phyloP scores from a whole-genome alignment of 1,140 invertebrate species.

The Caenorhabditis inopinata region DNA sequence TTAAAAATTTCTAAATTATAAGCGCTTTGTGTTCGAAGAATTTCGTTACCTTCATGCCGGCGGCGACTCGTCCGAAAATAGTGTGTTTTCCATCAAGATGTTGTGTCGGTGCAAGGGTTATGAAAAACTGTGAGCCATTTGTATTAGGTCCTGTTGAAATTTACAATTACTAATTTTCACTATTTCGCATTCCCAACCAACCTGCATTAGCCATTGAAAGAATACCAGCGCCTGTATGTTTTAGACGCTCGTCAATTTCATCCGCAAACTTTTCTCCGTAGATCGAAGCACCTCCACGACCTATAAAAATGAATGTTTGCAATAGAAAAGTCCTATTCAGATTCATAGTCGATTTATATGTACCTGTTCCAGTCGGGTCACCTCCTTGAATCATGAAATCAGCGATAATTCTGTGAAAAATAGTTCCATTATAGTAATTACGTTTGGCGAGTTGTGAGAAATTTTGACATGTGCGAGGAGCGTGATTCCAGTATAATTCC shows the following conservation, averaged over 20 bases:
- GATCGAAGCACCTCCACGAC: constrained; percentile 90
- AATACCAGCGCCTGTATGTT: constrained; percentile 83
- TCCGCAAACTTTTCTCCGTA: constrained; percentile 92
- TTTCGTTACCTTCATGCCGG: constrained; percentile 70
- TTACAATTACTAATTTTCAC: not conserved
- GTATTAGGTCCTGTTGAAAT: constrained; percentile 90
- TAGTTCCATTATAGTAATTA: constrained; percentile 92
- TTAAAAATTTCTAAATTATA: too few species aligned
- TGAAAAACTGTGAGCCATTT: constrained; percentile 98
- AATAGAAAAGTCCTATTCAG: constrained; percentile 1
- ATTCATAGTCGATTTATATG: not conserved
- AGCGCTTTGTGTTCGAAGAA: too few species aligned
- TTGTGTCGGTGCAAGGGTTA: constrained; percentile 90
- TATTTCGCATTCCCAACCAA: not conserved
- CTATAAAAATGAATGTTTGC: constrained; percentile 55
- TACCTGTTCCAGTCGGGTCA: constrained; percentile 85
- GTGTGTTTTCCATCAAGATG: constrained; percentile 96
- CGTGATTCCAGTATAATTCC: constrained; percentile 96
- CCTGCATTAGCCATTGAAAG: constrained; percentile 72
- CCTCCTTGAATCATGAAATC: constrained; percentile 94
- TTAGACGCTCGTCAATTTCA: constrained; percentile 89
- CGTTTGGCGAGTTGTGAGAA: constrained; percentile 87
- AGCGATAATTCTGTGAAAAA: constrained; percentile 90
- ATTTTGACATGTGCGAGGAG: constrained; percentile 89
- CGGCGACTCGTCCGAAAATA: constrained; percentile 78